Percentiles rank a stretch among this genome's conserved stretches.
Evolutionary conservation across 2,797 vertebrate species (phyloP).

Genomic region (Pipistrellus pipistrellus): DNA sequence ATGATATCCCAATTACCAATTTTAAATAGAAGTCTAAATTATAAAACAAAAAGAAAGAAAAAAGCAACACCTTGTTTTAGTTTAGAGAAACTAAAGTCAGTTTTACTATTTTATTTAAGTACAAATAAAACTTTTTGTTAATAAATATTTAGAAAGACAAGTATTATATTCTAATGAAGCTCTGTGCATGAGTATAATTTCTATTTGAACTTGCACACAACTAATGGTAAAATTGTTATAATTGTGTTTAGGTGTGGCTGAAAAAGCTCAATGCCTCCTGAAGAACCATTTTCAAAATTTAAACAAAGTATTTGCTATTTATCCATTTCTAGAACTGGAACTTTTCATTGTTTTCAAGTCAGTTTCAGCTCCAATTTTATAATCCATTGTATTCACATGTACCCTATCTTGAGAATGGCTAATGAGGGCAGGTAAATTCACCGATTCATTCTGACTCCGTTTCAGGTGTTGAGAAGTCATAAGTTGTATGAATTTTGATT

Average conservation of each 20-base stretch:
- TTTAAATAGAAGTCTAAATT: slow-evolving; percentile 26
- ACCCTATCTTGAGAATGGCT: neutral
- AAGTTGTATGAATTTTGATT: neutral
- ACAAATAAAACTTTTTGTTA: slow-evolving; percentile 41
- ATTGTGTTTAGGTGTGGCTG: neutral
- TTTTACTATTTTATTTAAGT: neutral
- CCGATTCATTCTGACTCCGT: neutral
- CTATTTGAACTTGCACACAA: slow-evolving; percentile 6
- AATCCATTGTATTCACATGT: neutral
- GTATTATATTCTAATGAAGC: neutral
- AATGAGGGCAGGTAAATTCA: neutral
- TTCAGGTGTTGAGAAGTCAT: neutral
- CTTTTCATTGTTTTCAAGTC: slow-evolving; percentile 12
- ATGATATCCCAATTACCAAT: neutral
- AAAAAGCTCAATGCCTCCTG: neutral
- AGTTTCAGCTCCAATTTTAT: neutral
- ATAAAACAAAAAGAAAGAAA: slow-evolving; percentile 4
- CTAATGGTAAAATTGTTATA: neutral
- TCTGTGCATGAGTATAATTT: neutral
- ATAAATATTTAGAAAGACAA: neutral
- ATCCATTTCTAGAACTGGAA: neutral
- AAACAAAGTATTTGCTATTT: neutral
- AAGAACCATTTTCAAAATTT: slow-evolving; percentile 28
- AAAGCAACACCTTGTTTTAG: neutral
- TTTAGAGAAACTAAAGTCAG: neutral